These are phyloP conservation scores for Anastrepha obliqua DNA, from an alignment of 1,140 invertebrate species.

Conservation along the genomic window DNA sequence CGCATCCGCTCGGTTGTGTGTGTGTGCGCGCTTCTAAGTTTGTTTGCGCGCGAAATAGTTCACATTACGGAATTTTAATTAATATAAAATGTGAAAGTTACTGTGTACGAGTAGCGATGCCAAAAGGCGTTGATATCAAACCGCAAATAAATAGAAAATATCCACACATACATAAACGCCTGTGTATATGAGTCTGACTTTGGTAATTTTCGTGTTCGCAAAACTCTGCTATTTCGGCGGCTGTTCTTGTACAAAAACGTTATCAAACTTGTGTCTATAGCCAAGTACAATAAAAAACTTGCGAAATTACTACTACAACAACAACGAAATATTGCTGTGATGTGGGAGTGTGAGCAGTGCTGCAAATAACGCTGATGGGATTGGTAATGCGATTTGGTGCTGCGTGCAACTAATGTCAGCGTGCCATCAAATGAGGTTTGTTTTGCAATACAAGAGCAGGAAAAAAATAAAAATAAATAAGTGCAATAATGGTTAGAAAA, in stretches of 20 bases:
- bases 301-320: neutral
- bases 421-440: too few species aligned
- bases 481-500: too few species aligned
- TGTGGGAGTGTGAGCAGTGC: too few species aligned
- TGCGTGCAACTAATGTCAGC: too few species aligned
- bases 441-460: too few species aligned
- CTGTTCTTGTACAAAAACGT: neutral
- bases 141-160: neutral
- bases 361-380: too few species aligned
- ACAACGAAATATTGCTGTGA: too few species aligned
- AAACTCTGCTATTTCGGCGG: neutral
- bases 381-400: too few species aligned
- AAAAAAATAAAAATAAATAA: too few species aligned
- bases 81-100: constrained; percentile 15
- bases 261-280: neutral
- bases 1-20: neutral
- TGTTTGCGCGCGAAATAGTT: constrained; percentile 30
- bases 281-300: neutral
- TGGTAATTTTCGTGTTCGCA: neutral
- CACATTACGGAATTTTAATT: constrained; percentile 7
- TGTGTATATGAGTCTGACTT: neutral
- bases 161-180: neutral
- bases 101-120: neutral
- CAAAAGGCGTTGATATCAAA: neutral
- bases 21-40: neutral